Percentiles rank a stretch among this genome's conserved stretches.
Evolutionary conservation across 2,888 invertebrate species (phyloP).

Genomic region (Meta bourneti): DNA sequence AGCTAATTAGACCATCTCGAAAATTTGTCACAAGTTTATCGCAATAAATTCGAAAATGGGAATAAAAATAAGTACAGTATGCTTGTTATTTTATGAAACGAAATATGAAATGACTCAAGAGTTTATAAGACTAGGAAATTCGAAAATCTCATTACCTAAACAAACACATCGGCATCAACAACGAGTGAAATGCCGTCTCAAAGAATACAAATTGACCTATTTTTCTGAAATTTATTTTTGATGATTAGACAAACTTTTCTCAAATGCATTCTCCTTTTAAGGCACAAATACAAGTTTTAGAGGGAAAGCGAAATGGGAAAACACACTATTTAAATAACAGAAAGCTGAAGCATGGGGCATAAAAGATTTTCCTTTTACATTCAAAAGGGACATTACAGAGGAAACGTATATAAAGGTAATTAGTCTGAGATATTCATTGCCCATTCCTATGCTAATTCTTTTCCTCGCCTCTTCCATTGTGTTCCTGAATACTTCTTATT

Average conservation of each 20-base stretch:
- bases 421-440: constrained; percentile 41
- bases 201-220: background rate
- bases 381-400: constrained; percentile 11
- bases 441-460: constrained; percentile 63
- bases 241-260: background rate
- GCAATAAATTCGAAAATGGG: no score
- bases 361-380: constrained; percentile 33
- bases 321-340: constrained; percentile 14
- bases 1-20: no score
- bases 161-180: no score
- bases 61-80: no score
- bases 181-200: background rate
- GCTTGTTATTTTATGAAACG: no score
- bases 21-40: no score
- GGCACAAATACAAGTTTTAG: background rate
- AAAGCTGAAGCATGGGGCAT: constrained; percentile 18
- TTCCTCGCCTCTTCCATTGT: constrained; percentile 26
- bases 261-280: background rate
- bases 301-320: background rate
- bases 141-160: background rate
- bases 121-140: background rate
- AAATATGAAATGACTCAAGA: no score
- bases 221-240: background rate
- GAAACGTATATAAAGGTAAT: constrained; percentile 41
- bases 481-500: constrained; percentile 48